Evolutionary conservation across 2,797 vertebrate species (phyloP).

Genomic region (Urosaurus nigricauda): DNA sequence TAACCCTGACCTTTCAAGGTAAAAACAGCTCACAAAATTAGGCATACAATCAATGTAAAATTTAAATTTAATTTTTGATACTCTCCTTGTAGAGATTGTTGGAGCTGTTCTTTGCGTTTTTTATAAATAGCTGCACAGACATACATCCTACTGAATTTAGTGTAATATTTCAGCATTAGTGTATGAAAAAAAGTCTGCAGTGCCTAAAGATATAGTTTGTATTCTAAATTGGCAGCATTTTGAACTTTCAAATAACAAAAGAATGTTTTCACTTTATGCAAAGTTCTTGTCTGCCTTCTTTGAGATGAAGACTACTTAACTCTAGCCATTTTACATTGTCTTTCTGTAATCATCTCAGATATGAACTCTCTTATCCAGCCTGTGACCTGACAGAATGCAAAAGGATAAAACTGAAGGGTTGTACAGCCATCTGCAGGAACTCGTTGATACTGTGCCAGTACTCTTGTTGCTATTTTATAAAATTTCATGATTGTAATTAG

Average conservation of each 20-base stretch:
- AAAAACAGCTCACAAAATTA: neutral
- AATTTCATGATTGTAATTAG: conserved; percentile 46
- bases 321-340: conserved; percentile 39
- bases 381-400: conserved; percentile 41
- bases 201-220: conserved; percentile 7
- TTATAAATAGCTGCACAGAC: neutral
- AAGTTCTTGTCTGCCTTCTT: conserved; percentile 43
- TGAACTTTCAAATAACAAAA: neutral
- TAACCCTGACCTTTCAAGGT: neutral
- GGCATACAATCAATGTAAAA: neutral
- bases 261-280: conserved; percentile 29
- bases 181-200: neutral
- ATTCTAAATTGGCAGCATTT: conserved; percentile 2
- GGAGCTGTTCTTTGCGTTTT: no score
- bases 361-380: conserved; percentile 37
- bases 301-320: conserved; percentile 37
- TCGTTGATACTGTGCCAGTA: conserved; percentile 70
- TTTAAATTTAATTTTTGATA: neutral
- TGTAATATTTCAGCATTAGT: neutral
- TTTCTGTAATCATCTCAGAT: conserved; percentile 48
- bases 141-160: neutral
- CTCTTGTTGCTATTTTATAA: neutral
- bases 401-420: conserved; percentile 65
- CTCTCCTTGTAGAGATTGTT: neutral
- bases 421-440: conserved; percentile 71